Evolutionary conservation across 2,888 invertebrate genomes (phyloP).

Genomic region (Cosmopolites sordidus): DNA sequence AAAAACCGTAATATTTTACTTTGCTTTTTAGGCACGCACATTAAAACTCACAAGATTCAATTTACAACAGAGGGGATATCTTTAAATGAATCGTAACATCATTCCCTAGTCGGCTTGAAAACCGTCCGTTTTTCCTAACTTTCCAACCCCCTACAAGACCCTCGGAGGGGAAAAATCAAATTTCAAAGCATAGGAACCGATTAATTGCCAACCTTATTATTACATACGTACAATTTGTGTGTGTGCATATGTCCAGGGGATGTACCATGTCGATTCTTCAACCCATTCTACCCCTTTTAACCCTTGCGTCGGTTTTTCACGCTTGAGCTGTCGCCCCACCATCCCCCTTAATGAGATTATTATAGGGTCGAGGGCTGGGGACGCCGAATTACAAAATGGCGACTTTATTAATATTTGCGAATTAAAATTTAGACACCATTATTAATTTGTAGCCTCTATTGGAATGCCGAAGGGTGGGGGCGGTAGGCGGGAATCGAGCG

Average conservation of each 20-base stretch:
- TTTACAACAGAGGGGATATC: slow-evolving; percentile 31
- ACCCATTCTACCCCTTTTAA: slow-evolving; percentile 38
- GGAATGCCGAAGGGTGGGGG: slow-evolving; percentile 15
- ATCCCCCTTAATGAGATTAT: slow-evolving; percentile 51
- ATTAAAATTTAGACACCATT: slow-evolving; percentile 38
- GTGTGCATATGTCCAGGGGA: slow-evolving; percentile 22
- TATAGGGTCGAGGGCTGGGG: slow-evolving; percentile 39
- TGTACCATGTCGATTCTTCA: slow-evolving; percentile 29
- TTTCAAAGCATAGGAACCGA: slow-evolving; percentile 43
- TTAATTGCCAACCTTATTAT: slow-evolving; percentile 44
- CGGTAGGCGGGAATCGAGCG: too few species aligned
- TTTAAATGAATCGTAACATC: slow-evolving; percentile 45
- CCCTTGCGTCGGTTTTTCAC: slow-evolving; percentile 41
- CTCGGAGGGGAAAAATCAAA: slow-evolving; percentile 45
- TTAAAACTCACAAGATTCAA: slow-evolving; percentile 45
- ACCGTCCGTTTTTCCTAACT: too few species aligned
- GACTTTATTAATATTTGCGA: slow-evolving; percentile 40
- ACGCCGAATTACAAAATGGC: slow-evolving; percentile 48
- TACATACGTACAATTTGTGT: slow-evolving; percentile 26
- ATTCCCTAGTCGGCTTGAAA: slow-evolving; percentile 29
- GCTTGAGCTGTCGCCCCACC: slow-evolving; percentile 47
- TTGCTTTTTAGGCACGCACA: slow-evolving; percentile 28
- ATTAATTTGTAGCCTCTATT: slow-evolving; percentile 29
- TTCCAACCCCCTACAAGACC: too few species aligned
- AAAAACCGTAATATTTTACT: slow-evolving; percentile 22